Evolutionary conservation across 2,113 vertebrate genomes (phyloP), one percentile per base, ranked within the genome.

Genomic region (Trematocara zebra): DNA sequence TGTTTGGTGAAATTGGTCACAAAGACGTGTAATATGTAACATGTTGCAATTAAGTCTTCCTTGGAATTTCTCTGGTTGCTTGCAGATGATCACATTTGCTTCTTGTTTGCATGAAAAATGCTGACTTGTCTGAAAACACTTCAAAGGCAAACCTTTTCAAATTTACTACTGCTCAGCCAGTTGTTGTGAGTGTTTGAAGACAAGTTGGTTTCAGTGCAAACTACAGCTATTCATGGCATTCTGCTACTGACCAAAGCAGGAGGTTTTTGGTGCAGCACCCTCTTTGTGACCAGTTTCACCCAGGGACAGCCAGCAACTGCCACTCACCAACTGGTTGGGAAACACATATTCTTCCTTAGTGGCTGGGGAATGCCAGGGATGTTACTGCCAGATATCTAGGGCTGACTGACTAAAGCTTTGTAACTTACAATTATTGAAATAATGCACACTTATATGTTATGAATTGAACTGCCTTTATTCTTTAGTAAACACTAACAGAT

Each of bases 41-140:
- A 69, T 69, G 37, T 26, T 15, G 37, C 64, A 69, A 69, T 42
- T 69, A 69, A 23, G 42, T 69, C 64, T 69, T 42, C 35, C 6
- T 69, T 3, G 2, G 37, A 69, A 23, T 72, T 72, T 23, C 67
- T 26, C 1, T 72, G 37, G 5, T 72, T 23, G 2, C 67, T 17
- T 44, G 12, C 20, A 69, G 37, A 44, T 15, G 14, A 42, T 23
- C 35, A 42, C 20, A 26, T 72, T 72, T 44, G 0, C 67, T 8
- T 44, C 37, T 44, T 44, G 64, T 26, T 26, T 44, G 8, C 3
- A 72, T 26, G 20, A 1, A 72, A 72, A 42, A 26, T 15, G 37
- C n/a, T 23, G 20, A 42, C 64, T 23, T 72, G 12, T 26, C 40
- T 44, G 67, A 26, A 26, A 42, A 2, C 64, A 69, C 37, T 69